Conservation (phyloP, 2,888 invertebrate species). For the Allacma fusca region DNA sequence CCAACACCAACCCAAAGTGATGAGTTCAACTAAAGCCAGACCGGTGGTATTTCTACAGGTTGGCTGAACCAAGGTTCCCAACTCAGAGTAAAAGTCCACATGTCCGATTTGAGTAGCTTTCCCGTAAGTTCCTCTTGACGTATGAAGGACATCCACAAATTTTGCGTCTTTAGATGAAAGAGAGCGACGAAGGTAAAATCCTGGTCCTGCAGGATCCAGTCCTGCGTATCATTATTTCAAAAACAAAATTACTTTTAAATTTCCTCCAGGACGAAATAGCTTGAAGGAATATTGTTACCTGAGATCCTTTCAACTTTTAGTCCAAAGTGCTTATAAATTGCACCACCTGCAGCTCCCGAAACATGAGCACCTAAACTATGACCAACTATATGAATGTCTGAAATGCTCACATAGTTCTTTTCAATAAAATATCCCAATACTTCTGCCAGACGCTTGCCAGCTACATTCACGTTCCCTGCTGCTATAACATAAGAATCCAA, state of each 20-base stretch:
- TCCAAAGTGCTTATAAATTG: neutral
- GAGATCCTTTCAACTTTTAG: neutral
- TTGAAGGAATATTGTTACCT: too few relatives aligned
- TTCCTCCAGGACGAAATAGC: too few relatives aligned
- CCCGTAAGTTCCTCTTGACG: neutral
- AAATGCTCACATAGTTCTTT: too few relatives aligned
- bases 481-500: too few relatives aligned
- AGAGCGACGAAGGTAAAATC: neutral
- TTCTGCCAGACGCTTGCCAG: too few relatives aligned
- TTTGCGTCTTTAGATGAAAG: neutral
- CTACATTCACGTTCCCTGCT: too few relatives aligned
- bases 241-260: too few relatives aligned
- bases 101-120: neutral
- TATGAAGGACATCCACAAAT: neutral
- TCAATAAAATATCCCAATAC: too few relatives aligned
- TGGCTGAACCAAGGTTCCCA: too few relatives aligned
- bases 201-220: slow-evolving; percentile 7
- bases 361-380: neutral
- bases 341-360: neutral
- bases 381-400: neutral
- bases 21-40: too few relatives aligned
- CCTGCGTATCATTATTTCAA: neutral
- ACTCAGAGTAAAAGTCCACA: neutral
- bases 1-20: too few relatives aligned
- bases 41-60: too few relatives aligned